phyloP scores from a whole-genome alignment of 2,888 invertebrate species.

The Opisthograptis luteolata region DNA sequence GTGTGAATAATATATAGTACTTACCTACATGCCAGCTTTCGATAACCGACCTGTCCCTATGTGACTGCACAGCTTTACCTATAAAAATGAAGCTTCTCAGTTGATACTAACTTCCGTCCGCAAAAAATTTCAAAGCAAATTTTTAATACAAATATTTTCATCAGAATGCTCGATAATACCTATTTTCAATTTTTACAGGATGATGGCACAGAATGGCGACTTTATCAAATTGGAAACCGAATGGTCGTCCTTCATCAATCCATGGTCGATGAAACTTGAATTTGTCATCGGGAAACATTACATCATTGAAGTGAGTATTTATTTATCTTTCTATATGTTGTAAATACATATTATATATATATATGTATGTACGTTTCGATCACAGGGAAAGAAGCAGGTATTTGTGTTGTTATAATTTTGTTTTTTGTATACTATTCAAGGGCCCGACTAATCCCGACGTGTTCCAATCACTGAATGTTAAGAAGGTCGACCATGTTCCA shows the following conservation, averaged over 20 bases:
- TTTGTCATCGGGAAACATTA: conserved; percentile 94
- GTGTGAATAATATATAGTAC: no score
- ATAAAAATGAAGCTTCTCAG: no score
- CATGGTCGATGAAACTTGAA: conserved; percentile 95
- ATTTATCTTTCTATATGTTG: neutral
- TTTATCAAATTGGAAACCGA: conserved; percentile 94
- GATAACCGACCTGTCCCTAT: no score
- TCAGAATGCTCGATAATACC: no score
- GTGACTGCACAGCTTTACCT: no score
- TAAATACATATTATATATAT: no score
- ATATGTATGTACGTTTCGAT: no score
- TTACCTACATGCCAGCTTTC: no score
- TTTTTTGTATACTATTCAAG: conserved; percentile 58
- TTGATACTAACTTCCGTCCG: no score
- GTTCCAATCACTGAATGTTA: conserved; percentile 78
- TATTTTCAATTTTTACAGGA: conserved; percentile 81
- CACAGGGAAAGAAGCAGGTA: neutral
- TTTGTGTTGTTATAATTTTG: neutral
- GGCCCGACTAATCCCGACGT: conserved; percentile 92
- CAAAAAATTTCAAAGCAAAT: no score
- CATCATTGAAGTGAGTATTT: conserved; percentile 86
- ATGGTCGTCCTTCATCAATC: conserved; percentile 97
- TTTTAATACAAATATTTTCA: no score
- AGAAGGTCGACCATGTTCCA: conserved; percentile 65
- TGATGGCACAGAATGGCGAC: conserved; percentile 92